These are phyloP conservation scores for Zaprionus nigranus DNA, from an alignment of 1,140 invertebrate species.

Conservation along the genomic window DNA sequence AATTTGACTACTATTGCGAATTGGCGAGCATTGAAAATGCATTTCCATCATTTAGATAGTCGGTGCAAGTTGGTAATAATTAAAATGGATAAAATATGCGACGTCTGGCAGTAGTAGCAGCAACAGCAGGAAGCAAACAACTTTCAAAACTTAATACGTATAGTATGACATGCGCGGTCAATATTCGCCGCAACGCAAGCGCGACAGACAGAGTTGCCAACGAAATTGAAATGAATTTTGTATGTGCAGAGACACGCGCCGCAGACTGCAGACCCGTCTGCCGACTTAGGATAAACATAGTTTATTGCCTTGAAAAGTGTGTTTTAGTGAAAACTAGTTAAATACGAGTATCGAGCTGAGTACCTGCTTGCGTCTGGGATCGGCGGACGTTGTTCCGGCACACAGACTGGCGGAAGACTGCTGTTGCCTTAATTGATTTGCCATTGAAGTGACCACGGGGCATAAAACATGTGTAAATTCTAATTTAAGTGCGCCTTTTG, in stretches of 20 bases:
- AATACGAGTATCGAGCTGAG: slow-evolving; percentile 16
- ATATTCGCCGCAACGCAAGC: slow-evolving; percentile 54
- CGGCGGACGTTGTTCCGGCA: slow-evolving; percentile 3
- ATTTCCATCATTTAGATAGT: slow-evolving; percentile 24
- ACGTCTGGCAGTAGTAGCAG: slow-evolving; percentile 3
- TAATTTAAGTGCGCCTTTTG: slow-evolving; percentile 51
- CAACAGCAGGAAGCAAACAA: slow-evolving; percentile 76
- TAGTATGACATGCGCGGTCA: slow-evolving; percentile 73
- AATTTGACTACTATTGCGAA: slow-evolving; percentile 6
- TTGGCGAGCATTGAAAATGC: slow-evolving; percentile 9
- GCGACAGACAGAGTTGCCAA: slow-evolving; percentile 17
- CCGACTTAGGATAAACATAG: slow-evolving; percentile 52
- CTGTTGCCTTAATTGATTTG: slow-evolving; percentile 68
- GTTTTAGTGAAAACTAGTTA: slow-evolving; percentile 71
- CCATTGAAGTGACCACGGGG: slow-evolving; percentile 47
- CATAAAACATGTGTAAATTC: slow-evolving; percentile 44
- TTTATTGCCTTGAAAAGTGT: slow-evolving; percentile 77
- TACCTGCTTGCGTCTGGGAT: slow-evolving; percentile 19
- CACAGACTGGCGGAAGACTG: slow-evolving; percentile 33
- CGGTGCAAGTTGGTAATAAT: slow-evolving; percentile 57
- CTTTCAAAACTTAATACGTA: slow-evolving; percentile 72
- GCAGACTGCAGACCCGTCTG: slow-evolving; percentile 31
- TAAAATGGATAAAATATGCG: slow-evolving; percentile 50
- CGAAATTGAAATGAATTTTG: slow-evolving; percentile 67
- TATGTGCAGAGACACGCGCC: slow-evolving; percentile 50